Base-by-base conservation (phyloP, 2,113 vertebrate genomes). In the Oncorhynchus mykiss region DNA sequence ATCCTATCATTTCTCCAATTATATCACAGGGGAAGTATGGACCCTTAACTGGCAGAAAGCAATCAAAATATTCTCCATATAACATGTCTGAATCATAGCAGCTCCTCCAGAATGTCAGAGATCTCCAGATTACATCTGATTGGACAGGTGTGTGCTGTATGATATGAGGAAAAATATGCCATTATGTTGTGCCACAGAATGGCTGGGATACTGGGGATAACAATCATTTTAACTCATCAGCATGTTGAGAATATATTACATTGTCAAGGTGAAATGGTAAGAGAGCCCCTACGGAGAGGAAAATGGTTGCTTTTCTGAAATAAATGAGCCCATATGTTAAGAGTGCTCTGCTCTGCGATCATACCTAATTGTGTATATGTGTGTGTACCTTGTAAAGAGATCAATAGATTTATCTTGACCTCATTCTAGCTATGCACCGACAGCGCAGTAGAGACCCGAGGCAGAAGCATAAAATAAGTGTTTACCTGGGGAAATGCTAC, bases 401-500 rank as follows among this genome's bases (percentile, higher is more conserved):
- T 91, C 89, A 83, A 88, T 86, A 76, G 79, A 76, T 81, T 75
- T 5, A 66, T 2, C 64, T 81, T 5, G 82, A 85, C 88, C 88
- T 86, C 80, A 70, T 90, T 91, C 80, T 74, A 79, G 75, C 71
- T 68, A 86, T 87, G 85, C 88, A 78, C 51, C 51, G 51, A 54
- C 85, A 85, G 87, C 82, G 85, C 76, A 88, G 51, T 84, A 87
- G 25, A 81, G 77, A 73, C 39, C 5, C 1, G 66, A 14, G 65
- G 25, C 24, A 67, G 65, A 29, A 64, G 20, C 75, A 78, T 14
- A 45, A 45, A 45, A 45, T 45, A 45, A 45, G 72, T 78, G 73
- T 89, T 90, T 86, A 86, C 75, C 87, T n/a, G 60, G 82, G 80
- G 88, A 89, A 85, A 84, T 85, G 64, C 54, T 81, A 79, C 65